phyloP scores from a whole-genome alignment of 2,888 invertebrate species.

The Lordiphosa fenestrarum region DNA sequence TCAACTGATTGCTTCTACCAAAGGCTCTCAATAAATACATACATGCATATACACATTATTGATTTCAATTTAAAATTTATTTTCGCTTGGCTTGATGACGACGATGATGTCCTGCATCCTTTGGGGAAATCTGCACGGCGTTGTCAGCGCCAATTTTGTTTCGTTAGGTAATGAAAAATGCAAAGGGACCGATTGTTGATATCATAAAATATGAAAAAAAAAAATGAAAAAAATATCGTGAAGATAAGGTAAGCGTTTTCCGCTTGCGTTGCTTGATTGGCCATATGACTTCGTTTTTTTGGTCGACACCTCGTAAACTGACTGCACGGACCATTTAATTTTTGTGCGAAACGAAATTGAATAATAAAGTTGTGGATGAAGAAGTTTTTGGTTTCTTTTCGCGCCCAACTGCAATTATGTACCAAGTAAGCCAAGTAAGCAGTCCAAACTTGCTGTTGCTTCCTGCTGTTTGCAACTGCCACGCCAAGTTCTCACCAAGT shows the following conservation, averaged over 20 bases:
- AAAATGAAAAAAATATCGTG: conserved; percentile 20
- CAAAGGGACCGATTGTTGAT: conserved; percentile 45
- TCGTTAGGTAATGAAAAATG: conserved; percentile 55
- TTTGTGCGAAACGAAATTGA: no score
- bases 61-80: conserved; percentile 64
- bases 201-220: conserved; percentile 56
- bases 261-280: background rate
- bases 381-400: no score
- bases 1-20: conserved; percentile 24
- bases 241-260: conserved; percentile 8
- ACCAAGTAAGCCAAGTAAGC: no score
- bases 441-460: conserved; percentile 1
- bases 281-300: conserved; percentile 1
- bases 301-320: no score
- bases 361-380: no score
- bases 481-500: conserved; percentile 1
- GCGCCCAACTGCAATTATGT: no score
- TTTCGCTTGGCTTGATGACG: conserved; percentile 22
- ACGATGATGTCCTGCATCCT: conserved; percentile 20
- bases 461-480: background rate
- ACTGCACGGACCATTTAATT: no score
- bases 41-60: conserved; percentile 47
- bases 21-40: conserved; percentile 9
- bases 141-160: conserved; percentile 52
- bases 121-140: conserved; percentile 39